Base-by-base conservation (phyloP, 1,140 invertebrate species). In the Drosophila ogumai region DNA sequence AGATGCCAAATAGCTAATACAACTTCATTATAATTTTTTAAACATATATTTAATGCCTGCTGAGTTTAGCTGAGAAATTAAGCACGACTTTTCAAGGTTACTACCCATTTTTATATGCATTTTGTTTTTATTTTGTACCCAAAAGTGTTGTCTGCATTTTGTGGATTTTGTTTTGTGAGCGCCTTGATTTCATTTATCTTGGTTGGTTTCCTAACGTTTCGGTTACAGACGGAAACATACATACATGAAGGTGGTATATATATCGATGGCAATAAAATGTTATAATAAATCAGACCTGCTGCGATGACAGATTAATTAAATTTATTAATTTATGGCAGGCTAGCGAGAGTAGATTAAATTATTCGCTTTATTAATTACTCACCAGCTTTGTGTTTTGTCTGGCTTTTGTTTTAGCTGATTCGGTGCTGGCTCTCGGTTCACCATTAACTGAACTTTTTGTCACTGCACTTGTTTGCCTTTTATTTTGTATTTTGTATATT, bases 51-150 rank as follows among this genome's bases (percentile, higher is more conserved):
- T 90, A 68, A 78, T 88, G 79, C 77, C 87, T 88, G 85, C 79
- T 55, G 52, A n/a, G 76, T 82, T 74, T 75, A 81, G 69, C 81
- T 88, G 78, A 88, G 85, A 85, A 88, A 88, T 88, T 88, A 88
- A 90, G 85, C 85, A 85, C 85, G 85, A 88, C 77, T 90, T 85
- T 85, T 85, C 85, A 85, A 88, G 85, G 84, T 65, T 74, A 64
- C 41, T 60, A 40, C 66, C 61, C 61, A 66, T 52, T 72, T 50
- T 58, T 66, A 52, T 50, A 34, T 73, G 38, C 19, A 66, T 84
- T 64, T 64, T 75, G 69, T 69, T 68, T 40, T 68, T 74, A 52
- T 75, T 81, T 63, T 55, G 8, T 22, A 31, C 78, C 40, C 49
- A 75, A 58, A 41, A 69, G 31, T 85, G 44, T 81, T 75, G 69